Base-by-base conservation (phyloP, 64 coral and sea anemone genomes). In the Dendronephthya gigantea region DNA sequence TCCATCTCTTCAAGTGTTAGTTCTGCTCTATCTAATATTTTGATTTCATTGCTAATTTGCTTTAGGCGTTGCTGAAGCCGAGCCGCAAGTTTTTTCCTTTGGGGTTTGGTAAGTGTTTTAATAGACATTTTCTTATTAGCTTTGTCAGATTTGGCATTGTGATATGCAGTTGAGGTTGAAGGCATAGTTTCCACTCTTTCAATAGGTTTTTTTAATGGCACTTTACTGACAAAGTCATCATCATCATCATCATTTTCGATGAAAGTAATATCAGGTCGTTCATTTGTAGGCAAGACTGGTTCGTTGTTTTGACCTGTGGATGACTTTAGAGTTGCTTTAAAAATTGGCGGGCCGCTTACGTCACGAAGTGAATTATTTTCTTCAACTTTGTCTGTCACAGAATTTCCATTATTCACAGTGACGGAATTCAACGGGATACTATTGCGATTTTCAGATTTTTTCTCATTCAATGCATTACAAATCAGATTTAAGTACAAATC, bases 1-100 rank as follows among this genome's bases (percentile, higher is more conserved):
- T 93, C 82, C 95, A 98, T 98, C 86, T 98, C 95, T 11, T 93
- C 90, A 36, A 98, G 88, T 32, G 79, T 91, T 14, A 98, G 39
- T 22, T 98, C 95, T 9, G 90, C 81, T 90, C 89, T 83, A 90
- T 84, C 89, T 15, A 98, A 86, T 51, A 90, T 93, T 86, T 92
- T 93, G 48, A 98, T 93, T 87, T 88, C 79, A 9, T 98, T 85
- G 36, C 58, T 66, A 13, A 90, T 75, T 35, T 88, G 48, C 32
- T 93, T 88, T 7, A 98, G 45, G 28, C 16, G 83, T 5, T 84
- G 87, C 82, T 51, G 81, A 36, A 91, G 87, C 85, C 87, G 38
- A 9, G 87, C 50, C 0, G 83, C 72, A 5, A 82, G 36, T 62
- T 35, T 89, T 36, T 59, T 83, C 52, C 30, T 82, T 13, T 86